Conservation (phyloP, 2,113 vertebrate genomes). For the Coturnix japonica region DNA sequence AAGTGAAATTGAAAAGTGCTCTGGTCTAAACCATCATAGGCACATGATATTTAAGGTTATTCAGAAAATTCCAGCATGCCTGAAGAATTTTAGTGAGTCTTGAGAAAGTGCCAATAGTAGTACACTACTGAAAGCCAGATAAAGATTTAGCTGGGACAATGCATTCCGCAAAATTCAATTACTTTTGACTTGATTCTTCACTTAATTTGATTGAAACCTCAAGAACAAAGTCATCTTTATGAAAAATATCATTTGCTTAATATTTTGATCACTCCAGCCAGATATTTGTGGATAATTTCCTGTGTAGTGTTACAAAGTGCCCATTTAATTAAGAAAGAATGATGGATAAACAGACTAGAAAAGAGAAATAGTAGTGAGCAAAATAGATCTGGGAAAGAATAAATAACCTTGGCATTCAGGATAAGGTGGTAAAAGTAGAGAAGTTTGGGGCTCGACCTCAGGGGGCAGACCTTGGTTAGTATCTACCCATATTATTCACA, state of each 20-base stretch:
- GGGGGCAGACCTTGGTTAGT: no score
- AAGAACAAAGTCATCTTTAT: not conserved
- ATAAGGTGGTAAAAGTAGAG: not conserved
- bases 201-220: not conserved
- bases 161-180: not conserved
- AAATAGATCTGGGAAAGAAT: not conserved
- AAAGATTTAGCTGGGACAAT: not conserved
- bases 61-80: not conserved
- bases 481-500: not conserved
- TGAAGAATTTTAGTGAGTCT: not conserved
- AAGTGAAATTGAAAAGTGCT: not conserved
- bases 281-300: not conserved
- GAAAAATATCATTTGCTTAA: not conserved
- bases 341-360: not conserved
- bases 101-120: not conserved
- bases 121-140: not conserved
- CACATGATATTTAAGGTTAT: not conserved
- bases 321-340: not conserved
- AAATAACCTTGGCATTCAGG: fast-evolving
- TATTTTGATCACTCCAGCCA: not conserved
- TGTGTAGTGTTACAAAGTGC: not conserved
- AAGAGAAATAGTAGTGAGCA: not conserved
- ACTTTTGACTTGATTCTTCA: not conserved
- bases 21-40: not conserved
- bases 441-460: not conserved